phyloP scores from a whole-genome alignment of 1,140 invertebrate genomes.

The Pissodes strobi region DNA sequence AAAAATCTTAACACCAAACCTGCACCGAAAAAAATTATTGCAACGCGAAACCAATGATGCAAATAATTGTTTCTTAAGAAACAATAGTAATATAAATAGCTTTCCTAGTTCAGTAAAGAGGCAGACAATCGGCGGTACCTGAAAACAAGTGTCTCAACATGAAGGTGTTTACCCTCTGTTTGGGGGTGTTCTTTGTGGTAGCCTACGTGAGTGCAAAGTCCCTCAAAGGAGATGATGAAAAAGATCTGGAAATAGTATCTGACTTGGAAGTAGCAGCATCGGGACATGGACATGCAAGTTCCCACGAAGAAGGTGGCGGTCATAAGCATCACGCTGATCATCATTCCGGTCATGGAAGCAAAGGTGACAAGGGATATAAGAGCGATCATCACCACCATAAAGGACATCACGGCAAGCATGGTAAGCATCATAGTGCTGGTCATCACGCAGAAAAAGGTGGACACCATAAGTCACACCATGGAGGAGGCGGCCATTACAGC shows the following conservation, averaged over 20 bases:
- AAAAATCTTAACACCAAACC: conserved; percentile 10
- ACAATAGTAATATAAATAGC: conserved; percentile 25
- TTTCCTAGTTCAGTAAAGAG: not conserved
- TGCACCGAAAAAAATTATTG: conserved; percentile 18
- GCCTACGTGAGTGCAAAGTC: conserved; percentile 11
- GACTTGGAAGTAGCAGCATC: conserved; percentile 17
- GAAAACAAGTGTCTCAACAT: conserved; percentile 35
- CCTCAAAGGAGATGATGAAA: conserved; percentile 41
- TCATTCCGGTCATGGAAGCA: conserved; percentile 66
- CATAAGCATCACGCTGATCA: conserved; percentile 66
- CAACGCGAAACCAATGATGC: conserved; percentile 23
- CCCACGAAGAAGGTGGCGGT: conserved; percentile 64
- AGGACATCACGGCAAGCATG: conserved; percentile 71
- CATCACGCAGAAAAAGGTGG: conserved; percentile 75
- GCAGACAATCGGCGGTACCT: conserved; percentile 15
- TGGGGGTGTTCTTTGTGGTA: conserved; percentile 39
- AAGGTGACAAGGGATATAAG: conserved; percentile 71
- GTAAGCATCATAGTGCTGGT: conserved; percentile 70
- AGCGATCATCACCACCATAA: conserved; percentile 70
- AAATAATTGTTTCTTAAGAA: conserved; percentile 26
- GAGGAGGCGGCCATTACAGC: conserved; percentile 69
- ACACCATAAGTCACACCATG: conserved; percentile 76
- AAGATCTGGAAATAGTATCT: conserved; percentile 18
- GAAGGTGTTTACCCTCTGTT: conserved; percentile 46
- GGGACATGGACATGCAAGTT: conserved; percentile 43